Evolutionary conservation across 2,113 vertebrate genomes (phyloP).

Genomic region (Uropsilus gracilis): DNA sequence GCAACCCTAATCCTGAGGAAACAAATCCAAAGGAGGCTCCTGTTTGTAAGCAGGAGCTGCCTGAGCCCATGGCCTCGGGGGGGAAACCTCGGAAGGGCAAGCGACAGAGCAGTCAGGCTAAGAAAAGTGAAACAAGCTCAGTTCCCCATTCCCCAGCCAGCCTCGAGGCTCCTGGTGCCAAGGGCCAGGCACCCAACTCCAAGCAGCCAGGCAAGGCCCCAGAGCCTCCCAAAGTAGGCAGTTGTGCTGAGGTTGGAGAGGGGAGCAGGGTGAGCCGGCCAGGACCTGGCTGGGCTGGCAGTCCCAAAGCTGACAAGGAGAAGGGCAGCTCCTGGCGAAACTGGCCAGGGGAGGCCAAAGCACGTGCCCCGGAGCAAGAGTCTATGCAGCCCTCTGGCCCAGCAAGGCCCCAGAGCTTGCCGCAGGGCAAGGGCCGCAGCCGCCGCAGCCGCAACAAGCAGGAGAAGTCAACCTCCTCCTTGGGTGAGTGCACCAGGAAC

Average conservation of each 20-base stretch:
- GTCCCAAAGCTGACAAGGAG: slow-evolving; percentile 86
- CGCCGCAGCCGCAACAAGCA: slow-evolving; percentile 95
- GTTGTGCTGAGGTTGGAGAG: slow-evolving; percentile 82
- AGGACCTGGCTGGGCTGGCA: slow-evolving; percentile 79
- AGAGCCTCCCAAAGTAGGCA: slow-evolving; percentile 71
- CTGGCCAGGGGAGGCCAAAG: slow-evolving; percentile 81
- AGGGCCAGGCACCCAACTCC: slow-evolving; percentile 85
- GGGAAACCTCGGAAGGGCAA: slow-evolving; percentile 93
- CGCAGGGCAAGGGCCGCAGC: slow-evolving; percentile 93
- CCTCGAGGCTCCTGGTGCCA: slow-evolving; percentile 79
- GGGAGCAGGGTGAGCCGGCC: slow-evolving; percentile 83
- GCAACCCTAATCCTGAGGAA: slow-evolving; percentile 80
- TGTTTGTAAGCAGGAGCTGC: slow-evolving; percentile 81
- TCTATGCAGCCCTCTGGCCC: slow-evolving; percentile 33
- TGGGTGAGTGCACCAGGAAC: slow-evolving; percentile 88
- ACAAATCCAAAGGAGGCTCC: slow-evolving; percentile 72
- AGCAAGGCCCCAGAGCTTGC: slow-evolving; percentile 82
- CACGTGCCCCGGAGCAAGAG: slow-evolving; percentile 47
- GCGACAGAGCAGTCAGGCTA: slow-evolving; percentile 88
- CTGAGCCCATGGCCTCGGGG: neutral
- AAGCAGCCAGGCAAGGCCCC: slow-evolving; percentile 80
- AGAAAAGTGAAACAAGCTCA: slow-evolving; percentile 78
- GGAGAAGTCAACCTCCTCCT: slow-evolving; percentile 91
- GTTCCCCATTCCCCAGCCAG: slow-evolving; percentile 72
- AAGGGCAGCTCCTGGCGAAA: slow-evolving; percentile 81